Evolutionary conservation across 2,113 vertebrate genomes (phyloP).

Genomic region (Eulacestoma nigropectus): DNA sequence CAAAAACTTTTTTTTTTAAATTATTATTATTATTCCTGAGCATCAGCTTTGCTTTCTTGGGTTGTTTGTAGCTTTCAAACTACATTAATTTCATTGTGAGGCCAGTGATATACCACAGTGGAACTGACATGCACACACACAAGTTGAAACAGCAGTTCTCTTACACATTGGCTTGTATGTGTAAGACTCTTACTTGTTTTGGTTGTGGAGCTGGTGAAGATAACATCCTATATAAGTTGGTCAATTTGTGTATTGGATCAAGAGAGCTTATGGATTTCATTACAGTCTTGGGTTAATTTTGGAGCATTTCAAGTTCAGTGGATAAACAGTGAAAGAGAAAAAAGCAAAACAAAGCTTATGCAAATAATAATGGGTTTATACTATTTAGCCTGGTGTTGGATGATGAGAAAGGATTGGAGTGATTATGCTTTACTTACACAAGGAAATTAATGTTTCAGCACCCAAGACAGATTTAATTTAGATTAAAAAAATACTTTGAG

Average conservation of each 20-base stretch:
- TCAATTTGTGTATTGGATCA: background rate
- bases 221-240: background rate
- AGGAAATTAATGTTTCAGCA: background rate
- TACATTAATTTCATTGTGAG: background rate
- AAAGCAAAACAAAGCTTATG: background rate
- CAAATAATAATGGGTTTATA: background rate
- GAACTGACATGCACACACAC: accelerated
- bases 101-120: background rate
- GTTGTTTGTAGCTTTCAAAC: background rate
- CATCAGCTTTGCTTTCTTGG: background rate
- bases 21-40: background rate
- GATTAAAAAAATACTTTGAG: background rate
- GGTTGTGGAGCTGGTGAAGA: background rate
- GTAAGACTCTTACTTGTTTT: background rate
- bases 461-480: background rate
- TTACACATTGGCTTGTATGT: background rate
- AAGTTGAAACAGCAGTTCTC: background rate
- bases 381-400: background rate
- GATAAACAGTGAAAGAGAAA: background rate
- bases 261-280: background rate
- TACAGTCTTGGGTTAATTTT: background rate
- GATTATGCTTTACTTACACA: background rate
- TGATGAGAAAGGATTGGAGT: background rate
- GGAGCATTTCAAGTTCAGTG: background rate
- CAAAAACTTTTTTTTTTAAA: accelerated